Evolutionary conservation across 2,888 invertebrate species (phyloP).

Genomic region (Bimastos eiseni): DNA sequence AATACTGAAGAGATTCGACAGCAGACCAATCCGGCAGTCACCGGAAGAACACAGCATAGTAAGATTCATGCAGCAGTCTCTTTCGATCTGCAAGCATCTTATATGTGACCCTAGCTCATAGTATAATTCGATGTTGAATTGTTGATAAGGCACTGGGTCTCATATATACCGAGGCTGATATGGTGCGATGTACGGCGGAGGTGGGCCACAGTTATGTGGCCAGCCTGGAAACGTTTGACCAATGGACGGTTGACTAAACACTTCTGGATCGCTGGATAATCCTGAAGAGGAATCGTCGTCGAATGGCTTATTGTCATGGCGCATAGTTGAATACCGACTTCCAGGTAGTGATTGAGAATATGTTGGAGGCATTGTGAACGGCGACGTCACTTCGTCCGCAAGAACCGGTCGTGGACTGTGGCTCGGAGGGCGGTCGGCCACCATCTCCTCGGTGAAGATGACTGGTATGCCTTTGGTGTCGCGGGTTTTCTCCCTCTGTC

Average conservation of each 20-base stretch:
- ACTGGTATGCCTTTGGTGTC: background rate
- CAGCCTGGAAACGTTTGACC: background rate
- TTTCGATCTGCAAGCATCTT: background rate
- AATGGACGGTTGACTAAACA: background rate
- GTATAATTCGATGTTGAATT: background rate
- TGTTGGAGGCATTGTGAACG: background rate
- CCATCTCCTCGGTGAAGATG: constrained; percentile 17
- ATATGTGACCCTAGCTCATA: background rate
- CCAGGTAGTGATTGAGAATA: background rate
- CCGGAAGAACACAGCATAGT: background rate
- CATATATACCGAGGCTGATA: background rate
- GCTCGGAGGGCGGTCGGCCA: background rate
- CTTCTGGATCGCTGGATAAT: constrained; percentile 4
- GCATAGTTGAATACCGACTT: background rate
- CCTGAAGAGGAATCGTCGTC: constrained; percentile 17
- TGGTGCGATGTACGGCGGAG: background rate
- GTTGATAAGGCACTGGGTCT: background rate
- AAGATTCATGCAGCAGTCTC: background rate
- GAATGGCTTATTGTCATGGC: background rate
- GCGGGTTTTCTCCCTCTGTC: background rate
- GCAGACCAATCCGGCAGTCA: background rate
- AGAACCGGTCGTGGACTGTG: constrained; percentile 1
- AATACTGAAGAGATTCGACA: background rate
- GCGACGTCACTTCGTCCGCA: background rate
- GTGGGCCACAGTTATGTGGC: background rate